Evolutionary conservation across 2,888 invertebrate species (phyloP), one percentile per base, ranked within the genome.

Genomic region (Steromphala cineraria): DNA sequence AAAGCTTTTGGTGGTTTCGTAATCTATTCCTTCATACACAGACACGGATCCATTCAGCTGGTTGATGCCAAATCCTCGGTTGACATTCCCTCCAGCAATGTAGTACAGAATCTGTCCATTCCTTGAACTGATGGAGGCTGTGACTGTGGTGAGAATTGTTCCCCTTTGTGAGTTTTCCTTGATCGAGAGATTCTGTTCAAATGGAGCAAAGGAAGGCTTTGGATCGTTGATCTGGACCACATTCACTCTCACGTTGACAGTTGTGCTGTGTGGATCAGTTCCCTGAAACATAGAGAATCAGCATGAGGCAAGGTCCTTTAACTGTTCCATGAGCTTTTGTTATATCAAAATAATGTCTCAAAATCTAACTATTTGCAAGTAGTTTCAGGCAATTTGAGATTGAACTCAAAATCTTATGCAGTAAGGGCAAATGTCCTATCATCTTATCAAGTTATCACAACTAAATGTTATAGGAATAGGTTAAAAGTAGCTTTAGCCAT

Each of bases 51-150:
- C 91, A 13, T 84, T 82, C 15, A 76, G 78, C 1, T 81, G 62
- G n/a, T 87, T 87, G 46, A 91, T 87, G 36, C 83, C 81, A 67
- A 91, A 90, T 0, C 88, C 88, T 15, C 97, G 96, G 0, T 97
- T 97, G 2, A 97, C 95, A 92, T 98, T 98, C 4, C 98, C 98
- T n/a, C 98, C 98, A 13, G 97, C 98, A 84, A 98, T 96, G 40
- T 96, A 96, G 91, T 96, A 98, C 82, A 82, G 83, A 19, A 92
- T 78, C 17, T 75, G 75, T 40, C 84, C 84, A 71, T 80, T 84
- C 0, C 84, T 95, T 46, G 46, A 46, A 95, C 81, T 97, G 0
- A 97, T 97, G 4, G 95, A 95, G 0, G 98, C 98, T 79, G 95
- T 95, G 8, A 98, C 96, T 0, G 97, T 98, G 81, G 95, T 95